Evolutionary conservation across 1,140 invertebrate genomes (phyloP).

Genomic region (Tetranychus urticae): DNA sequence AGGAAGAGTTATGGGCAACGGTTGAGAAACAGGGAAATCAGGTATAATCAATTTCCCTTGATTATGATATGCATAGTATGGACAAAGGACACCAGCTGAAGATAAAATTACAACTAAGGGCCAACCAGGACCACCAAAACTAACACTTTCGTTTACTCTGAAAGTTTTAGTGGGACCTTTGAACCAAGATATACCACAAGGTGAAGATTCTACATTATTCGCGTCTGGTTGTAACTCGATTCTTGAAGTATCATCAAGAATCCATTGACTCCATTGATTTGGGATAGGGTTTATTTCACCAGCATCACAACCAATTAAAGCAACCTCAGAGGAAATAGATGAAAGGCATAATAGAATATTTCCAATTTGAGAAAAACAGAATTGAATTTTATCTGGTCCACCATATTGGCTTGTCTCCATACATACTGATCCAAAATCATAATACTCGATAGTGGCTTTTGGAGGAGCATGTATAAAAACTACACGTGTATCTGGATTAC

Average conservation of each 20-base stretch:
- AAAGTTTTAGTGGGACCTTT: background rate
- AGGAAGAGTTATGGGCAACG: background rate
- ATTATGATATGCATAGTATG: slow-evolving; percentile 2
- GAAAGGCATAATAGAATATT: slow-evolving; percentile 4
- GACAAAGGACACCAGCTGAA: background rate
- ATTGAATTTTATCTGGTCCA: background rate
- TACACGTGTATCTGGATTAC: background rate
- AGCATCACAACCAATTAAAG: slow-evolving; percentile 22
- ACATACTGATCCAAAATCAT: slow-evolving; percentile 4
- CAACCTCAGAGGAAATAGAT: slow-evolving; percentile 1
- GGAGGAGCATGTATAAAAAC: slow-evolving; percentile 4
- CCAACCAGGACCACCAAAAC: slow-evolving; percentile 1
- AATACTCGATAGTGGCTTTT: background rate
- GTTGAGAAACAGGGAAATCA: background rate
- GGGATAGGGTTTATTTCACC: slow-evolving; percentile 19
- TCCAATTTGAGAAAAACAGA: background rate
- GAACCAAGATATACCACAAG: slow-evolving; percentile 32
- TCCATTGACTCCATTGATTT: slow-evolving; percentile 42
- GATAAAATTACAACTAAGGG: slow-evolving; percentile 1
- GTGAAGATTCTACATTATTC: slow-evolving; percentile 38
- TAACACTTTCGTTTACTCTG: background rate
- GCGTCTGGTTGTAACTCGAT: slow-evolving; percentile 41
- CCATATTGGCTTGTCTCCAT: background rate
- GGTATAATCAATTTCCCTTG: background rate
- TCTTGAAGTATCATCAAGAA: slow-evolving; percentile 39